These are phyloP conservation scores for Lithophane leautieri DNA, from an alignment of 2,888 invertebrate genomes.

Conservation along the genomic window DNA sequence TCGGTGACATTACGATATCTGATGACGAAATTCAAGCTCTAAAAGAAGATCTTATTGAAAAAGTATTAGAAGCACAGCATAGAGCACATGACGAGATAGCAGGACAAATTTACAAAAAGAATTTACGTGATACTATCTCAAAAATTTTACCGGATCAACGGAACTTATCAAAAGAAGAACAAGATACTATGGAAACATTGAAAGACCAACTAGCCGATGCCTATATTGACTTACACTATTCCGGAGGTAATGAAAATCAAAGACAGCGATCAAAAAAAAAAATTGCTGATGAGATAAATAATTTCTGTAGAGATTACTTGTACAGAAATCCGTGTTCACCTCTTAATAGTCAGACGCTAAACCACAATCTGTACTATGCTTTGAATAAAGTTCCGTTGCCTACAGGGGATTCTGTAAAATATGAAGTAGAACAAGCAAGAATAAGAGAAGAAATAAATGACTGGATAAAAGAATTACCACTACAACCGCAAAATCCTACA, in stretches of 20 bases:
- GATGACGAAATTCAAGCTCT: slow-evolving; percentile 59
- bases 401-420: slow-evolving; percentile 70
- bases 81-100: slow-evolving; percentile 69
- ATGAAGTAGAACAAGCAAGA: slow-evolving; percentile 73
- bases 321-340: slow-evolving; percentile 69
- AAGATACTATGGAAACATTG: slow-evolving; percentile 73
- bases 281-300: slow-evolving; percentile 72
- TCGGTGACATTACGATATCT: slow-evolving; percentile 61
- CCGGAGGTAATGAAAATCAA: slow-evolving; percentile 64
- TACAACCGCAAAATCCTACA: slow-evolving; percentile 60
- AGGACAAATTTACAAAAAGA: slow-evolving; percentile 74
- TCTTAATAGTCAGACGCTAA: slow-evolving; percentile 68
- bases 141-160: slow-evolving; percentile 70
- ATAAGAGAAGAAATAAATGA: slow-evolving; percentile 74
- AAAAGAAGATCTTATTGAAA: slow-evolving; percentile 69
- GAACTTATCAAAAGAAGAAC: slow-evolving; percentile 67
- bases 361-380: slow-evolving; percentile 71
- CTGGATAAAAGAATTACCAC: slow-evolving; percentile 73
- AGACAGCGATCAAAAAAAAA: slow-evolving; percentile 70
- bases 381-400: slow-evolving; percentile 74
- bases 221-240: slow-evolving; percentile 77
- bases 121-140: slow-evolving; percentile 74
- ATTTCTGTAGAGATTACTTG: slow-evolving; percentile 77
- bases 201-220: slow-evolving; percentile 80
- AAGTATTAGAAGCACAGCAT: slow-evolving; percentile 67